These are phyloP conservation scores for Miniopterus natalensis DNA, from an alignment of 2,113 vertebrate species.

Conservation along the genomic window DNA sequence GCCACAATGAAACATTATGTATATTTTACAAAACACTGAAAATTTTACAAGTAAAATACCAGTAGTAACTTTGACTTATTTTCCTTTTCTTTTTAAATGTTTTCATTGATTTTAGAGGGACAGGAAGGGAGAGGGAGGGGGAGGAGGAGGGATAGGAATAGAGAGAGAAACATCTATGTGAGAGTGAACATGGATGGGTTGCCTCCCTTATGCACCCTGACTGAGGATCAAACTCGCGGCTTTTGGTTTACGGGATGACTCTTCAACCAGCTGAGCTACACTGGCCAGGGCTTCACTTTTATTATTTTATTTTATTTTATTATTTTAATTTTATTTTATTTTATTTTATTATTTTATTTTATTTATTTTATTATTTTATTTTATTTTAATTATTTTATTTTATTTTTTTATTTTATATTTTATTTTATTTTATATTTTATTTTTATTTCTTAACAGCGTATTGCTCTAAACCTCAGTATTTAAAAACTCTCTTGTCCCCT, in stretches of 20 bases:
- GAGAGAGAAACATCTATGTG: background rate
- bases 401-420: too few relatives aligned
- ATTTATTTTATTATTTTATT: too few relatives aligned
- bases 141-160: rapidly evolving
- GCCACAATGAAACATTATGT: background rate
- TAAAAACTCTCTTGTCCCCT: conserved; percentile 6
- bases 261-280: background rate
- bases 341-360: too few relatives aligned
- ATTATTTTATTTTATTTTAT: too few relatives aligned
- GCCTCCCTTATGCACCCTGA: background rate
- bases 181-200: background rate
- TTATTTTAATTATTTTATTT: too few relatives aligned
- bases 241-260: background rate
- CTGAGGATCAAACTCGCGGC: background rate
- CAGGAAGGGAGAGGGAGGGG: background rate
- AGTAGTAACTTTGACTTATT: background rate
- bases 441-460: background rate
- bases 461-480: background rate
- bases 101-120: background rate
- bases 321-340: too few relatives aligned
- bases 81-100: background rate
- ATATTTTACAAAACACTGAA: background rate
- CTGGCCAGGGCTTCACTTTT: background rate
- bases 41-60: background rate
- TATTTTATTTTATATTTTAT: too few relatives aligned